Evolutionary conservation across 2,888 invertebrate species (phyloP).

Genomic region (Pterostichus madidus): DNA sequence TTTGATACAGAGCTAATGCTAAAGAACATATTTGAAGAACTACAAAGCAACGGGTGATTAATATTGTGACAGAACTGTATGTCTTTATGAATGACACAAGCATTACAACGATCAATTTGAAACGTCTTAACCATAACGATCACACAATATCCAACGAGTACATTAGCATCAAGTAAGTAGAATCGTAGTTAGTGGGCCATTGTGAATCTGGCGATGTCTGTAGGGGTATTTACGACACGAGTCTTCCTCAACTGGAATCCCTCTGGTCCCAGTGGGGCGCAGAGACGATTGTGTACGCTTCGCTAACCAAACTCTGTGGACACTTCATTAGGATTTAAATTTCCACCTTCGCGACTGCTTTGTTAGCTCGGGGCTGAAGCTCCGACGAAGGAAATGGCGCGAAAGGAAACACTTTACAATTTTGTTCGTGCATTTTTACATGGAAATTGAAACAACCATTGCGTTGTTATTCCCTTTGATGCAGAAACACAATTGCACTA

Average conservation of each 20-base stretch:
- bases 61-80: too few relatives aligned
- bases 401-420: constrained; percentile 61
- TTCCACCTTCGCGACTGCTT: constrained; percentile 66
- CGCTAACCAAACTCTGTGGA: constrained; percentile 63
- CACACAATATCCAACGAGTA: too few relatives aligned
- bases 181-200: constrained; percentile 23
- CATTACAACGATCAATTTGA: too few relatives aligned
- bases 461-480: constrained; percentile 39
- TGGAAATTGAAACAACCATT: constrained; percentile 54
- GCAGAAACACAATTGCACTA: constrained; percentile 3
- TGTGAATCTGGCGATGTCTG: too few relatives aligned
- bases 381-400: constrained; percentile 54
- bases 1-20: too few relatives aligned
- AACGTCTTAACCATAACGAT: too few relatives aligned
- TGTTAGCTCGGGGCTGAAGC: constrained; percentile 31
- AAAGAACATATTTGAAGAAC: too few relatives aligned
- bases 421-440: constrained; percentile 54
- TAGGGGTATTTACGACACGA: constrained; percentile 22
- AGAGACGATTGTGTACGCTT: constrained; percentile 62
- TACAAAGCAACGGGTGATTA: too few relatives aligned
- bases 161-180: too few relatives aligned
- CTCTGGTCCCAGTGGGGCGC: not conserved
- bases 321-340: constrained; percentile 67
- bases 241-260: constrained; percentile 25
- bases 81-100: too few relatives aligned